Conservation (phyloP, 1,140 invertebrate species). For the Gryllus bimaculatus region DNA sequence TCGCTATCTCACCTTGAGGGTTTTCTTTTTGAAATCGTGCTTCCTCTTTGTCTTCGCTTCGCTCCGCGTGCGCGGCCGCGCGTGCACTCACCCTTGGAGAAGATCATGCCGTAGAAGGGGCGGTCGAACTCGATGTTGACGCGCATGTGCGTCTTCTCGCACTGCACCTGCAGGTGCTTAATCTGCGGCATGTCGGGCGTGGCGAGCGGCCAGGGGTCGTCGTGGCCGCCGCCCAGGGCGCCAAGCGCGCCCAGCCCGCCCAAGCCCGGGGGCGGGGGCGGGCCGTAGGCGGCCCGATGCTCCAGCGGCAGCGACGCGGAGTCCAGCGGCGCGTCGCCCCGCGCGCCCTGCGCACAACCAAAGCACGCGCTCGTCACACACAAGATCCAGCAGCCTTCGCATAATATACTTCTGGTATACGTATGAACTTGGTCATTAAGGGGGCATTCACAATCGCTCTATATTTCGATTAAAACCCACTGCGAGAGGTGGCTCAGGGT, state of each 20-base stretch:
- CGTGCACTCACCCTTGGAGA: constrained; percentile 61
- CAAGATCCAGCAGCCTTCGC: not conserved
- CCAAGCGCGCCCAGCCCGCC: constrained; percentile 39
- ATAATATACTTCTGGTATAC: too few relatives aligned
- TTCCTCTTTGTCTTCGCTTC: too few relatives aligned
- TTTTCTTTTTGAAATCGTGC: too few relatives aligned
- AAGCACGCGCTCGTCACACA: not conserved
- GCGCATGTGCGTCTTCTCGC: constrained; percentile 90
- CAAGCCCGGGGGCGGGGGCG: constrained; percentile 45
- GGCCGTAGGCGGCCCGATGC: constrained; percentile 63
- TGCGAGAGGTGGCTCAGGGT: too few relatives aligned
- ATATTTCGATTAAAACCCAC: too few relatives aligned
- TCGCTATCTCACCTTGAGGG: too few relatives aligned
- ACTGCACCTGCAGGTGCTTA: constrained; percentile 85
- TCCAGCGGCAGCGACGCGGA: constrained; percentile 68
- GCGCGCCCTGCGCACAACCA: constrained; percentile 50
- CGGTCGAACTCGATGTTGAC: constrained; percentile 91
- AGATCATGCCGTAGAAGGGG: constrained; percentile 92
- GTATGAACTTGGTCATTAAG: too few relatives aligned
- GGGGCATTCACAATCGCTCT: too few relatives aligned
- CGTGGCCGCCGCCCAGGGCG: constrained; percentile 34
- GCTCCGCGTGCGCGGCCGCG: not conserved
- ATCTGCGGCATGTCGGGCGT: constrained; percentile 82
- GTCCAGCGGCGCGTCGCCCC: constrained; percentile 64
- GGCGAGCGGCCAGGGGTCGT: constrained; percentile 75